Base-by-base conservation (phyloP, 2,797 vertebrate genomes). In the Podarcis lilfordi region DNA sequence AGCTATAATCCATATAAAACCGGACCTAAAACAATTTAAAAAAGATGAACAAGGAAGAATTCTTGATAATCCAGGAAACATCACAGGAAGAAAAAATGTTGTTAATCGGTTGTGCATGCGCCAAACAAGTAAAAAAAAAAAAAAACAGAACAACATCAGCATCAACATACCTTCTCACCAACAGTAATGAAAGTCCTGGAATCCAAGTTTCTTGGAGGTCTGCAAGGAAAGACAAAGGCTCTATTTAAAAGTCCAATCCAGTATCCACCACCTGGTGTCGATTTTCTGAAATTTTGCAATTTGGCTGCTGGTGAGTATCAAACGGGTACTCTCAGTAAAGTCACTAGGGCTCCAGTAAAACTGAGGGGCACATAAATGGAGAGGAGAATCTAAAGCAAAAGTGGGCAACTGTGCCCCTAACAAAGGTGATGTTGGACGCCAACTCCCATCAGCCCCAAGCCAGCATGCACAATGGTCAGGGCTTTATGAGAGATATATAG, bases 111-210 rank as follows among this genome's bases (percentile, higher is more conserved):
- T 23, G 59, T 61, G 61, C 5, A 64, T 21, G 21, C 0, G 3
- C 11, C 8, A 23, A 11, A 64, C 4, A 27, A 68, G 25, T 1
- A 19, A 1, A 15, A 17, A 78, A 37, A 35, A 55, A 43, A 10
- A 59, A 45, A 0, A 27, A 25, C 1, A 19, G 11, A 61, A 6
- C 23, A 55, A 50, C 32, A 85, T 69, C 6, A 69, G n/a, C 4
- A 77, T 29, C 19, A 82, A 92, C 94, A 0, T 95, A 97, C 97
- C 91, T 96, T 96, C 64, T 97, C 97, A 93, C 97, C 97, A 0
- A 98, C 97, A 84, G 97, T 98, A 90, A 98, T 98, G 94, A 97
- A 97, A 0, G 97, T 77, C 91, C 97, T 96, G 64, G 97, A 98
- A 91, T 98, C 97, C 92, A 98, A 86, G 90, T 98, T 97, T 89